phyloP scores from a whole-genome alignment of 2,797 vertebrate species.

The Acipenser ruthenus region DNA sequence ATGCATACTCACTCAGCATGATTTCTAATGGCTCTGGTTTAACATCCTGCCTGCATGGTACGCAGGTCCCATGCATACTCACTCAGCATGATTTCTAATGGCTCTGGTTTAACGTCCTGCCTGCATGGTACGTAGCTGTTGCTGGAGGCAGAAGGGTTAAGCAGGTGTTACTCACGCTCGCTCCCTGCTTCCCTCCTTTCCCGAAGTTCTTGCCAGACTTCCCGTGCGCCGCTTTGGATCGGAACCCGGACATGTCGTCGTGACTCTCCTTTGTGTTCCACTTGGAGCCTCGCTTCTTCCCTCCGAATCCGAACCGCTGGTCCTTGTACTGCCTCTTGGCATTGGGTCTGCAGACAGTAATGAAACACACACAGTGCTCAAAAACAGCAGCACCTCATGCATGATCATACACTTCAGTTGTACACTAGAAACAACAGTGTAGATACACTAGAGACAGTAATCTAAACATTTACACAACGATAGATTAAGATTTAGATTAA shows the following conservation, averaged over 20 bases:
- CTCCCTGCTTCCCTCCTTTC: conserved; percentile 51
- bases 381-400: too few species aligned
- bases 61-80: too few species aligned
- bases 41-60: too few species aligned
- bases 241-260: conserved; percentile 82
- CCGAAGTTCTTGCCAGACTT: conserved; percentile 51
- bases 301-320: conserved; percentile 91
- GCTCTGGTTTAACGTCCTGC: too few species aligned
- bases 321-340: conserved; percentile 88
- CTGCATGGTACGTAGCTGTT: too few species aligned
- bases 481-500: too few species aligned
- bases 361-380: conserved; percentile 5
- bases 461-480: too few species aligned
- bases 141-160: background rate
- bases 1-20: too few species aligned
- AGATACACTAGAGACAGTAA: conserved; percentile 1
- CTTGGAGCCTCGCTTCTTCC: conserved; percentile 86
- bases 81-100: too few species aligned
- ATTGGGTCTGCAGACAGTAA: conserved; percentile 58
- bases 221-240: conserved; percentile 68
- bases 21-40: too few species aligned
- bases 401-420: background rate
- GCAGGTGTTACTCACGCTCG: conserved; percentile 56
- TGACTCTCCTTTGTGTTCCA: conserved; percentile 92
- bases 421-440: background rate